These are phyloP conservation scores for Palythoa grandiflora DNA, from an alignment of 92 coral and sea anemone species.

Conservation along the genomic window DNA sequence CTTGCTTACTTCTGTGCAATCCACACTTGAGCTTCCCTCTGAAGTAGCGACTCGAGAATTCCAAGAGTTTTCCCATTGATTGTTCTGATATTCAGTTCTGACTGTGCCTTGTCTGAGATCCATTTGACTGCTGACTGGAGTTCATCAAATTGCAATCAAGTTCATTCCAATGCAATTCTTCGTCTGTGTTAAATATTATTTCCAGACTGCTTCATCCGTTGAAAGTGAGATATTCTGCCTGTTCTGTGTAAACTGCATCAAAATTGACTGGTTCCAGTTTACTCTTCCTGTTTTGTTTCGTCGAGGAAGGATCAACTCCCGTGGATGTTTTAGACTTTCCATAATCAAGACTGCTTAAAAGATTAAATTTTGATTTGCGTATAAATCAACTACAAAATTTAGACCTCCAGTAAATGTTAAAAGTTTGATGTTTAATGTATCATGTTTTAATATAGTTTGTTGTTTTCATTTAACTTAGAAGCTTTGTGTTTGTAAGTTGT, in stretches of 20 bases:
- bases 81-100: slow-evolving; percentile 21
- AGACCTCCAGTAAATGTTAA: too few species aligned
- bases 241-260: neutral
- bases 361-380: neutral
- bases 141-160: slow-evolving; percentile 13
- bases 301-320: neutral
- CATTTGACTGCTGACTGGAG: slow-evolving; percentile 33
- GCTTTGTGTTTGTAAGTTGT: neutral
- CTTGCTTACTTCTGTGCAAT: slow-evolving; percentile 27
- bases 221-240: slow-evolving; percentile 19
- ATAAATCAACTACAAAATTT: neutral
- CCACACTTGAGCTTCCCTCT: slow-evolving; percentile 32
- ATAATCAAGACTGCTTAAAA: neutral
- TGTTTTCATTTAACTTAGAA: neutral
- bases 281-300: slow-evolving; percentile 14
- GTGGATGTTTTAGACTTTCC: neutral
- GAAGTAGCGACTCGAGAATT: slow-evolving; percentile 32
- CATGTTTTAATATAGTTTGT: neutral
- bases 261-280: slow-evolving; percentile 19
- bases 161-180: slow-evolving; percentile 4
- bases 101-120: slow-evolving; percentile 38
- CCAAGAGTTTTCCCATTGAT: slow-evolving; percentile 10
- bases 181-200: neutral
- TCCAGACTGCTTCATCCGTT: slow-evolving; percentile 31
- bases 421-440: neutral